Evolutionary conservation across 1,140 invertebrate species (phyloP).

Genomic region (Drosophila repletoides): DNA sequence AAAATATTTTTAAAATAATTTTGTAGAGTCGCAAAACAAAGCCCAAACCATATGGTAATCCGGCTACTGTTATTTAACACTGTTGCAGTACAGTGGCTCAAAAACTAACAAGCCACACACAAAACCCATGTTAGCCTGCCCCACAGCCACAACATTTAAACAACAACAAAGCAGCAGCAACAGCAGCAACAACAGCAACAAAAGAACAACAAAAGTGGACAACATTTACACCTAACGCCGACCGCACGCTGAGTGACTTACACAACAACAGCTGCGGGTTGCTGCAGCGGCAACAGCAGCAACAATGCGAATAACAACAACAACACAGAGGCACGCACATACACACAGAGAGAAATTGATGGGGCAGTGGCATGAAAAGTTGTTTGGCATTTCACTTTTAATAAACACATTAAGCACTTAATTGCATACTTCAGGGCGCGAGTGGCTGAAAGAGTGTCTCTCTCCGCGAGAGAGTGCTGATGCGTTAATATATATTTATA

Average conservation of each 20-base stretch:
- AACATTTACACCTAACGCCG: slow-evolving; percentile 17
- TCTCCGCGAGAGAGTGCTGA: not conserved
- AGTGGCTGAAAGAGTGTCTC: not conserved
- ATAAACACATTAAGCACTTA: slow-evolving; percentile 75
- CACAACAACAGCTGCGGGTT: slow-evolving; percentile 5
- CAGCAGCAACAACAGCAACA: not conserved
- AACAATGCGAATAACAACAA: not conserved
- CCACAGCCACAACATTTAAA: not conserved
- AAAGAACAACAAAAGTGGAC: slow-evolving; percentile 23
- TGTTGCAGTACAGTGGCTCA: not conserved
- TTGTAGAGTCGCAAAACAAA: too few relatives aligned
- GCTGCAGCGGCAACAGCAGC: not conserved
- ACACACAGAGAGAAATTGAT: slow-evolving; percentile 14
- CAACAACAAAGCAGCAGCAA: slow-evolving; percentile 6
- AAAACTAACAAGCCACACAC: slow-evolving; percentile 13
- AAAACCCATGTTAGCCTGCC: not conserved
- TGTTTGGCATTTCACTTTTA: slow-evolving; percentile 74
- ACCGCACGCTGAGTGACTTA: slow-evolving; percentile 37
- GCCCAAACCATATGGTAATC: not conserved
- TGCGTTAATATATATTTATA: not conserved
- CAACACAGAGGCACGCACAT: not conserved
- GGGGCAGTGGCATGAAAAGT: slow-evolving; percentile 36
- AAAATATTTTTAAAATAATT: too few relatives aligned
- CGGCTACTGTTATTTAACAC: too few relatives aligned
- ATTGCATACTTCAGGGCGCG: slow-evolving; percentile 52